Percentiles rank a stretch among this genome's conserved stretches.
Evolutionary conservation across 64 coral and sea anemone species (phyloP).

Genomic region (Dendrophyllia cribrosa): DNA sequence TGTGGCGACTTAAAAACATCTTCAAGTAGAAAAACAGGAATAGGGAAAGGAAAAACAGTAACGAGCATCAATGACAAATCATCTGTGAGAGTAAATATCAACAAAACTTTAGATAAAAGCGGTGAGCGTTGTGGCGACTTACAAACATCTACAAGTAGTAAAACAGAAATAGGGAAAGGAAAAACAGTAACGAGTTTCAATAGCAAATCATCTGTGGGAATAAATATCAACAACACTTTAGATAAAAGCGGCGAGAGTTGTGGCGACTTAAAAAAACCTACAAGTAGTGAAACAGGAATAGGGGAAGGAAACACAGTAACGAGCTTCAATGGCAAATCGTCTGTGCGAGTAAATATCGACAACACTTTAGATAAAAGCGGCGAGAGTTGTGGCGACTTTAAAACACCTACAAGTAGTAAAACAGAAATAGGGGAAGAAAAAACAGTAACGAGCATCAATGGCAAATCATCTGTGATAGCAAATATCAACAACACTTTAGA

Average conservation of each 20-base stretch:
- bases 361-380: constrained; percentile 1
- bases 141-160: no score
- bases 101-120: no score
- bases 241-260: no score
- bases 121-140: no score
- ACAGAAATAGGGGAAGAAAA: background rate
- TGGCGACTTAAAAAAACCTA: no score
- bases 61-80: constrained; percentile 19
- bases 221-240: background rate
- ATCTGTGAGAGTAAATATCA: constrained; percentile 41
- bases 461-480: background rate
- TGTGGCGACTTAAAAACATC: background rate
- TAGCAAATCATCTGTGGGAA: constrained; percentile 40
- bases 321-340: background rate
- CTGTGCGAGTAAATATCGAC: background rate
- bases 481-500: background rate
- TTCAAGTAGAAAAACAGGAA: background rate
- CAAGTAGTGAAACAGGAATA: no score
- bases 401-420: no score
- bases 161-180: constrained; percentile 7
- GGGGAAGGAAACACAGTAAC: no score
- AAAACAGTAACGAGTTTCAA: background rate
- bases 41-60: constrained; percentile 9
- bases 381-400: background rate
- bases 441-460: background rate